These are phyloP conservation scores for Sardinella longiceps DNA, from an alignment of 2,797 vertebrate species.

Conservation along the genomic window DNA sequence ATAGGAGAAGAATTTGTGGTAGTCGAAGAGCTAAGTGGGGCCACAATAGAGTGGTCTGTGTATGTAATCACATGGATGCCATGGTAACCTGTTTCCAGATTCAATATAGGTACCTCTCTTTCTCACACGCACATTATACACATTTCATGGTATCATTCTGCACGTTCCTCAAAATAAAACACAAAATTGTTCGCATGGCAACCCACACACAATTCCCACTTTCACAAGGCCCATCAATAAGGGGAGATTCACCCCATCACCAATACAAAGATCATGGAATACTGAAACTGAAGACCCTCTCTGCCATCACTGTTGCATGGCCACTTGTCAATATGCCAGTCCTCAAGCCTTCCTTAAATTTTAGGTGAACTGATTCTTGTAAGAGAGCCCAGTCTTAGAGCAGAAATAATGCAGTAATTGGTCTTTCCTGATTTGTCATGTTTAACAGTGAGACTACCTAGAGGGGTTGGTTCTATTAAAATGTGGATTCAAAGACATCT, in stretches of 20 bases:
- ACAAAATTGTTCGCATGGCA: slow-evolving; percentile 30
- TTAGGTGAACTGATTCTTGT: too few relatives aligned
- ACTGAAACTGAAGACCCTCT: too few relatives aligned
- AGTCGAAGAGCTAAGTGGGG: neutral
- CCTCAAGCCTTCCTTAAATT: too few relatives aligned
- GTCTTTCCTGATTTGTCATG: too few relatives aligned
- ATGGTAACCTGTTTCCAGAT: neutral
- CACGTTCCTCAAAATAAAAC: slow-evolving; percentile 18
- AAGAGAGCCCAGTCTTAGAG: too few relatives aligned
- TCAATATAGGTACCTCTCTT: neutral
- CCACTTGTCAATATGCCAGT: too few relatives aligned
- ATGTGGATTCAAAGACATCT: too few relatives aligned
- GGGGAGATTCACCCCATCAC: neutral
- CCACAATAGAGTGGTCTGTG: slow-evolving; percentile 9
- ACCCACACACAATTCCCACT: neutral
- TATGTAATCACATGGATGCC: neutral
- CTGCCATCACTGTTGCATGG: too few relatives aligned
- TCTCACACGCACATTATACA: neutral
- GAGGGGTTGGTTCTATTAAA: too few relatives aligned
- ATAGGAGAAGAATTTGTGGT: neutral
- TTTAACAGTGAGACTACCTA: too few relatives aligned
- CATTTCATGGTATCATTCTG: neutral
- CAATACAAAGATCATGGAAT: too few relatives aligned
- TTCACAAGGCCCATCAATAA: neutral
- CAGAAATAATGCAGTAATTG: too few relatives aligned